Conservation (phyloP, 1,140 invertebrate genomes). For the Hetaerina americana region DNA sequence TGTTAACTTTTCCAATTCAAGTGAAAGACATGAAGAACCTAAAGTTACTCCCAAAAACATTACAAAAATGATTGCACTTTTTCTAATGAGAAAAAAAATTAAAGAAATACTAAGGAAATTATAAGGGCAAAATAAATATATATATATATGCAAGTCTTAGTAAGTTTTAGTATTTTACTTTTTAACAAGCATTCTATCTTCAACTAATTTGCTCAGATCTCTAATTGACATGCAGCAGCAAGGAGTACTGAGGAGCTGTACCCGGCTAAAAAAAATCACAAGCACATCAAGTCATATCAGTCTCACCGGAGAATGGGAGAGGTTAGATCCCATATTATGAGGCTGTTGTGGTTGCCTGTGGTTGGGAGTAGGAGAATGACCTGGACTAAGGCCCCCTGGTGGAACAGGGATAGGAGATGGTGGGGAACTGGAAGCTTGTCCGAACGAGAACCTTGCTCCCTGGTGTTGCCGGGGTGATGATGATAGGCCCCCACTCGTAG, state of each 20-base stretch:
- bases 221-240: conserved; percentile 11
- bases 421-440: conserved; percentile 19
- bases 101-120: neutral
- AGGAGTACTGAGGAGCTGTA: conserved; percentile 15
- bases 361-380: neutral
- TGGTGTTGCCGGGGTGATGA: conserved; percentile 18
- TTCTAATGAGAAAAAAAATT: neutral
- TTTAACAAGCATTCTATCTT: neutral
- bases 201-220: conserved; percentile 6
- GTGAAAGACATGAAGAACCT: conserved; percentile 7
- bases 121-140: conserved; percentile 12
- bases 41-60: neutral
- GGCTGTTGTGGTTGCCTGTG: neutral
- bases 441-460: conserved; percentile 31
- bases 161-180: neutral
- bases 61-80: neutral
- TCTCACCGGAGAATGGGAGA: neutral
- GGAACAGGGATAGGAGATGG: neutral
- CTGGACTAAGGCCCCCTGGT: neutral
- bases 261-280: conserved; percentile 18
- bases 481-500: conserved; percentile 34
- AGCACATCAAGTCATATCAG: conserved; percentile 33
- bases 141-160: neutral
- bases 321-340: neutral
- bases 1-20: neutral